These are phyloP conservation scores for Neoniphon sammara DNA, from an alignment of 2,797 vertebrate species.

Conservation along the genomic window DNA sequence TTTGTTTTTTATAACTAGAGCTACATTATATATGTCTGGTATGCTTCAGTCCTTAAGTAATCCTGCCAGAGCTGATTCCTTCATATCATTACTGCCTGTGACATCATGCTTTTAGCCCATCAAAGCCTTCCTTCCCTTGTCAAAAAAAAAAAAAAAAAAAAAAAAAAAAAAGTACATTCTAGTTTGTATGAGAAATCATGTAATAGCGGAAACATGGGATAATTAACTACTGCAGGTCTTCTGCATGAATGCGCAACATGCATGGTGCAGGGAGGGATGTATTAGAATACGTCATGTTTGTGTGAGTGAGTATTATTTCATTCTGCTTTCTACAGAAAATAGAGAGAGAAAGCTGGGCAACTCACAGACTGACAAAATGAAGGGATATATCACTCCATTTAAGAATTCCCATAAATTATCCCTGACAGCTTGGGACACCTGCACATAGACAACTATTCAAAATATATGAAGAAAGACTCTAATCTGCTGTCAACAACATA, in stretches of 20 bases:
- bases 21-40: neutral
- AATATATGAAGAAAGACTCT: too few relatives aligned
- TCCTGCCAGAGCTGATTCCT: slow-evolving; percentile 1
- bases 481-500: too few relatives aligned
- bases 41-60: slow-evolving; percentile 8
- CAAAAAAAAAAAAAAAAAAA: neutral
- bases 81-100: neutral
- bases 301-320: too few relatives aligned
- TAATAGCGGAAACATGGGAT: neutral
- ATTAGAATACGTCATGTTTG: neutral
- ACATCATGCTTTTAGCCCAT: neutral
- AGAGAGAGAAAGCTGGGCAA: too few relatives aligned
- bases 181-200: neutral
- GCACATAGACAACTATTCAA: too few relatives aligned
- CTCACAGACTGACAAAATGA: too few relatives aligned
- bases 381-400: too few relatives aligned
- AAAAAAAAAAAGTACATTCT: neutral
- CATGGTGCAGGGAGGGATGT: neutral
- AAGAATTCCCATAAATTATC: too few relatives aligned
- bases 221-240: neutral
- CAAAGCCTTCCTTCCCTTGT: neutral
- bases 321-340: too few relatives aligned
- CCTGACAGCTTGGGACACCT: too few relatives aligned
- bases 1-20: neutral
- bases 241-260: neutral